Conservation (phyloP, 2,113 vertebrate genomes). For the Cacatua alba region DNA sequence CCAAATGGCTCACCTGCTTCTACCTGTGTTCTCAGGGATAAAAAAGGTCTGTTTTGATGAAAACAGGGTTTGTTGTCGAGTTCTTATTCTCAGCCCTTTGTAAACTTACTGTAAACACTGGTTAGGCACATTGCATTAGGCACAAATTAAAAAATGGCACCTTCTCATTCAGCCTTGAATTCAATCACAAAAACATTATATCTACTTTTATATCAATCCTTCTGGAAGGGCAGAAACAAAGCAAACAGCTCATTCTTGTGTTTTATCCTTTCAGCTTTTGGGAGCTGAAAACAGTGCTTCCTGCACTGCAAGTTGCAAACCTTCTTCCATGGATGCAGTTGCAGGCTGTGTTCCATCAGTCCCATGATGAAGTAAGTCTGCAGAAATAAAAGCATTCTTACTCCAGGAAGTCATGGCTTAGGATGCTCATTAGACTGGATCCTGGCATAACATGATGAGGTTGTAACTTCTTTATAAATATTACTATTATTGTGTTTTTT, state of each 20-base stretch:
- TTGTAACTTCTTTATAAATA: not conserved
- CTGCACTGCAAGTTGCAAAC: not conserved
- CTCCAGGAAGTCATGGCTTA: not conserved
- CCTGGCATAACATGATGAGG: not conserved
- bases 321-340: conserved; percentile 39
- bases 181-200: not conserved
- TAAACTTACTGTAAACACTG: not conserved
- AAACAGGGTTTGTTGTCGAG: not conserved
- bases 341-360: not conserved
- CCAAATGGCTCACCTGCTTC: not conserved
- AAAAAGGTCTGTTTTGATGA: not conserved
- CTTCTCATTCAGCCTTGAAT: not conserved
- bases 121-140: not conserved
- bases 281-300: not conserved
- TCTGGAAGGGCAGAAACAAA: not conserved
- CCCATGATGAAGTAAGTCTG: not conserved
- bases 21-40: not conserved
- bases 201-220: not conserved
- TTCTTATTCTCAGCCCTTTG: not conserved
- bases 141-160: not conserved
- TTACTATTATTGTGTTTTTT: not conserved
- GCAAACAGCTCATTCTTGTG: not conserved
- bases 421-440: not conserved
- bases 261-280: not conserved
- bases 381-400: not conserved